Evolutionary conservation across 1,140 invertebrate genomes (phyloP).

Genomic region (Diorhabda carinulata): DNA sequence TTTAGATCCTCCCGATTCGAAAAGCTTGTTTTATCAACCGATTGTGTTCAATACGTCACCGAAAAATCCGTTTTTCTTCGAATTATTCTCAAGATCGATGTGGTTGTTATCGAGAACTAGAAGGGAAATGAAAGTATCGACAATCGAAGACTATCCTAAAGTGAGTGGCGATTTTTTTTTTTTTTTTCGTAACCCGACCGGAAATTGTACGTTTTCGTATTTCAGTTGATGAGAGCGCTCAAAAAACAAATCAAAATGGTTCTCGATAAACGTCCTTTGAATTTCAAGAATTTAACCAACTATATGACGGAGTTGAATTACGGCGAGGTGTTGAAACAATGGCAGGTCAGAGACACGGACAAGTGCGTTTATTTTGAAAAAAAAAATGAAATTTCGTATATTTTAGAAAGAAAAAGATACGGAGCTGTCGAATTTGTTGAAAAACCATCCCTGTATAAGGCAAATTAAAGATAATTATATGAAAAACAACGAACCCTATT

Average conservation of each 20-base stretch:
- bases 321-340: conserved; percentile 29
- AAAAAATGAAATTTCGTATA: neutral
- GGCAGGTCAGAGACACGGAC: conserved; percentile 22
- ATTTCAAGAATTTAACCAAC: conserved; percentile 34
- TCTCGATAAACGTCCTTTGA: conserved; percentile 32
- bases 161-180: conserved; percentile 18
- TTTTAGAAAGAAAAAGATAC: conserved; percentile 34
- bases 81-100: conserved; percentile 43
- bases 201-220: neutral
- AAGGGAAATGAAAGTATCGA: conserved; percentile 42
- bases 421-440: conserved; percentile 31
- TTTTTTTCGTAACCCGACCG: neutral
- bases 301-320: conserved; percentile 34
- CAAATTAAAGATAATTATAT: conserved; percentile 30
- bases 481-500: conserved; percentile 26
- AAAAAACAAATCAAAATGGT: conserved; percentile 38
- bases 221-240: conserved; percentile 36
- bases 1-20: conserved; percentile 27
- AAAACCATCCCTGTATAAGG: conserved; percentile 35
- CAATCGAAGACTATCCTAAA: conserved; percentile 38
- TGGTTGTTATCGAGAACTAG: conserved; percentile 43
- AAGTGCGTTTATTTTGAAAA: neutral
- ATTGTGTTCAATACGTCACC: conserved; percentile 35
- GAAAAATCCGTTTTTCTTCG: conserved; percentile 38
- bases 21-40: conserved; percentile 38